Percentiles rank a stretch among this genome's conserved stretches.
Conservation (phyloP, 2,113 vertebrate genomes). For the Thamnophis sirtalis region DNA sequence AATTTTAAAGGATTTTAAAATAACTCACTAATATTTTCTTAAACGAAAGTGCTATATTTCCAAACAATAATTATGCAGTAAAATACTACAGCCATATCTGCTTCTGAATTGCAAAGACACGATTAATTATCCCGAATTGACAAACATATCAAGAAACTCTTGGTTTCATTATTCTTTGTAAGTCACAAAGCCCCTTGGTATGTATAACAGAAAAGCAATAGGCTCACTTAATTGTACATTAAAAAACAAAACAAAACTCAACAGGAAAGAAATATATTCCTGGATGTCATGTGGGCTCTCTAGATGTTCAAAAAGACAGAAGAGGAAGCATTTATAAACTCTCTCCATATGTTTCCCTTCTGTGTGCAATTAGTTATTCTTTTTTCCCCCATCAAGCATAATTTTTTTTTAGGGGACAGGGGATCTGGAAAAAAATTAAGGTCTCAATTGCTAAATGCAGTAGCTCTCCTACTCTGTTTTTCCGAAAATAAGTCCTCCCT, state of each 20-base stretch:
- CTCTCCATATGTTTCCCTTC: constrained; percentile 5
- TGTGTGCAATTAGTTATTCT: not conserved
- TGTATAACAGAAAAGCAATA: not conserved
- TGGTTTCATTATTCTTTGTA: constrained; percentile 25
- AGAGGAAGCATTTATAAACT: not conserved
- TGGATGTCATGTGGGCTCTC: constrained; percentile 6
- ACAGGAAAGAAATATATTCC: not conserved
- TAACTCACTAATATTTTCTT: not conserved
- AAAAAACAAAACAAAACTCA: not conserved
- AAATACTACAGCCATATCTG: constrained; percentile 44
- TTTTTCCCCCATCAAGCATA: constrained; percentile 2
- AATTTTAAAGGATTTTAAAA: not conserved
- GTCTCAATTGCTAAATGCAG: not conserved
- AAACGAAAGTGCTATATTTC: constrained; percentile 37
- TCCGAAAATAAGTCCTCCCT: too few relatives aligned
- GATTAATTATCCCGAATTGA: constrained; percentile 49
- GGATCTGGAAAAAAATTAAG: not conserved
- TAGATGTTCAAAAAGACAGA: constrained; percentile 18
- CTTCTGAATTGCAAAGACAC: constrained; percentile 37
- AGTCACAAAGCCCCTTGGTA: not conserved
- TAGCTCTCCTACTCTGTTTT: not conserved
- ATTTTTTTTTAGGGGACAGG: not conserved
- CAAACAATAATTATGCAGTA: constrained; percentile 39
- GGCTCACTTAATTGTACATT: not conserved
- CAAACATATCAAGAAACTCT: constrained; percentile 5